Conservation (phyloP, 1,140 invertebrate species). For the Bombus pyrosoma region DNA sequence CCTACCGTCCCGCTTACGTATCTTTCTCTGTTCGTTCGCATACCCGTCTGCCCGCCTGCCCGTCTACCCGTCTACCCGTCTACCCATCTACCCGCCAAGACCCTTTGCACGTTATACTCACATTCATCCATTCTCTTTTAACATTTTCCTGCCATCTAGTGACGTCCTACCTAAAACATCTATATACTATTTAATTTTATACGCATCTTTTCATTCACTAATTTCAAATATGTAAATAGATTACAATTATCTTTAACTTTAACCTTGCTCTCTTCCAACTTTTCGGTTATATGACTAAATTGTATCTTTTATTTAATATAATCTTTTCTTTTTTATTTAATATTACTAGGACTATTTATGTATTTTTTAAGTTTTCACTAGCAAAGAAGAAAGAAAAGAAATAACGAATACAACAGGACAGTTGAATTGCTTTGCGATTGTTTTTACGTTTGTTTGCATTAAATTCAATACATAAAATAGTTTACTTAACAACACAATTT, state of each 20-base stretch:
- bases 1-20: slow-evolving; percentile 47
- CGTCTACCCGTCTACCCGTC: slow-evolving; percentile 24
- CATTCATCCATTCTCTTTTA: slow-evolving; percentile 20
- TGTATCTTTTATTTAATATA: not conserved
- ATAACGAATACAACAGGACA: not conserved
- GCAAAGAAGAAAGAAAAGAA: not conserved
- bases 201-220: not conserved
- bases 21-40: slow-evolving; percentile 31
- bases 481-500: not conserved
- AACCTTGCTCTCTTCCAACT: not conserved
- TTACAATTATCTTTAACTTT: not conserved
- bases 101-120: not conserved
- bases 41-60: slow-evolving; percentile 21
- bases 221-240: not conserved
- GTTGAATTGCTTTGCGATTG: not conserved
- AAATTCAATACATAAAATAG: not conserved
- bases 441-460: not conserved
- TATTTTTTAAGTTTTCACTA: not conserved
- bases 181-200: not conserved
- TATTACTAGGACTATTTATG: not conserved
- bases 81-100: slow-evolving; percentile 22
- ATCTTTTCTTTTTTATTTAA: not conserved
- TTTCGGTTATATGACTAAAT: not conserved
- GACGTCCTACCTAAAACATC: not conserved
- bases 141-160: slow-evolving; percentile 40